phyloP scores from a whole-genome alignment of 2,113 vertebrate genomes.

The Eira barbara region DNA sequence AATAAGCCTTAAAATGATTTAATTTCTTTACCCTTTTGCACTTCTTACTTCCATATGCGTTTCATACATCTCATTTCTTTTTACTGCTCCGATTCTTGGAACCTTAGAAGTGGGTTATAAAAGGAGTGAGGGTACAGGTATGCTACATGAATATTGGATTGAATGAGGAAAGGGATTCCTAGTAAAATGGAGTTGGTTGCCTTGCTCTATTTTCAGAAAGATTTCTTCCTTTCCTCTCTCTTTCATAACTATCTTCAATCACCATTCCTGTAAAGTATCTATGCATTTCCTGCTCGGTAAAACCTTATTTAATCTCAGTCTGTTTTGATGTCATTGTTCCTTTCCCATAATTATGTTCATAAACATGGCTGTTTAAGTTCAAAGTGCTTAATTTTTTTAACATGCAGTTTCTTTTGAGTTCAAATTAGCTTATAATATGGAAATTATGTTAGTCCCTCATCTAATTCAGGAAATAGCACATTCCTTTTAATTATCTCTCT shows the following conservation, averaged over 20 bases:
- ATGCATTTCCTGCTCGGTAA: background rate
- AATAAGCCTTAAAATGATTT: slow-evolving; percentile 38
- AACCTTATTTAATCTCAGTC: background rate
- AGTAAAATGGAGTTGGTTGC: background rate
- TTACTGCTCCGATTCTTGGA: background rate
- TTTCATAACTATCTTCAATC: background rate
- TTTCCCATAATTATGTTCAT: background rate
- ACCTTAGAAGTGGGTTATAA: background rate
- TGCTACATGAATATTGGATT: background rate
- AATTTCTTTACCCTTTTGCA: slow-evolving; percentile 41
- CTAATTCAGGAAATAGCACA: background rate
- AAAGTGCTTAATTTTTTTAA: background rate
- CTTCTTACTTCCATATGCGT: slow-evolving; percentile 5
- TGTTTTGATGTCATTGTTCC: background rate
- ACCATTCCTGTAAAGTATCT: background rate
- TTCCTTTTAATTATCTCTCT: background rate
- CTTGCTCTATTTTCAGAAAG: background rate
- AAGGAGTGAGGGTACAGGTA: background rate
- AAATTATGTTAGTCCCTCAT: background rate
- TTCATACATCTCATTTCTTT: slow-evolving; percentile 53
- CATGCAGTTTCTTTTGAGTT: background rate
- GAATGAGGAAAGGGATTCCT: background rate
- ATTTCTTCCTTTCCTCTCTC: background rate
- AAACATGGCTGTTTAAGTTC: background rate
- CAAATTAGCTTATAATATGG: background rate